Conservation (phyloP, 2,797 vertebrate species). For the Syndactyla subalaris region DNA sequence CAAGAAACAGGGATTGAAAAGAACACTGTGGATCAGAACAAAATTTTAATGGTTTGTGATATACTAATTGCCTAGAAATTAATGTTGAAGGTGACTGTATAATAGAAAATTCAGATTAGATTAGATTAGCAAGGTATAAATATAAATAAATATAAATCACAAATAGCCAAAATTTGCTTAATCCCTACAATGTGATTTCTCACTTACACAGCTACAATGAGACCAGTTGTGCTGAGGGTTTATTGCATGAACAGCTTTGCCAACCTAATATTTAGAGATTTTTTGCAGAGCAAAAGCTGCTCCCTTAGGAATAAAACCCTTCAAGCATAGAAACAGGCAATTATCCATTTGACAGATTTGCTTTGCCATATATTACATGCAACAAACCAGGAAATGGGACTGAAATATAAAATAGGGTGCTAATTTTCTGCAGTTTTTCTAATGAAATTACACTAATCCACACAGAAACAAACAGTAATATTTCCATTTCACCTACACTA, state of each 20-base stretch:
- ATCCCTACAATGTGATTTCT: not conserved
- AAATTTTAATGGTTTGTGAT: not conserved
- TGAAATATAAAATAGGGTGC: not conserved
- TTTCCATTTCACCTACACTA: not conserved
- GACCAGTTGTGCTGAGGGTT: not conserved
- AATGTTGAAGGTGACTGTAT: not conserved
- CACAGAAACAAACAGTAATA: not conserved
- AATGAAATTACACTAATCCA: not conserved
- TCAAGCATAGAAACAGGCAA: not conserved
- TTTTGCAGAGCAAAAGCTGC: not conserved
- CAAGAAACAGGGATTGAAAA: not conserved
- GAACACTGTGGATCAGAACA: not conserved
- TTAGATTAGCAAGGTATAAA: not conserved
- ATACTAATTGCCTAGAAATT: not conserved
- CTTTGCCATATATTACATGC: not conserved
- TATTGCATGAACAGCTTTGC: not conserved
- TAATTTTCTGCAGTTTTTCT: constrained; percentile 5
- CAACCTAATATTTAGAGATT: not conserved
- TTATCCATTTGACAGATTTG: constrained; percentile 1
- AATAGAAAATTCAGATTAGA: not conserved
- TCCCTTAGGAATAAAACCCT: not conserved
- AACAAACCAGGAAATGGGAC: not conserved
- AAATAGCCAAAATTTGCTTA: not conserved
- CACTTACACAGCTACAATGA: not conserved
- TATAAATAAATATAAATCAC: not conserved